Base-by-base conservation (phyloP, 2,888 invertebrate species). In the Teleiodes luculella region DNA sequence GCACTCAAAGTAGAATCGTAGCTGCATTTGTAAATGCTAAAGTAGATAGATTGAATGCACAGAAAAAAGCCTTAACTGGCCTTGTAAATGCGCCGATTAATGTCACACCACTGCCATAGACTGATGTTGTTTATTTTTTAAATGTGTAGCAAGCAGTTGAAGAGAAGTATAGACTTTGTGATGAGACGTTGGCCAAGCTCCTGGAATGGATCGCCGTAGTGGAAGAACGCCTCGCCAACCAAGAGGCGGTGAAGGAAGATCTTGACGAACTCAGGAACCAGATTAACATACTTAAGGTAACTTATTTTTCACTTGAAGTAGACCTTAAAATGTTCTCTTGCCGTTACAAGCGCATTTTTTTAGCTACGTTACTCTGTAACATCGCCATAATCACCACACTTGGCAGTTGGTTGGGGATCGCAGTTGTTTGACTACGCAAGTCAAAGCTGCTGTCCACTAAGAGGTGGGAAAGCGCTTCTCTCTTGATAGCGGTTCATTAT, bases 101-200 rank as follows among this genome's bases (percentile, higher is more conserved):
- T 24, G 39, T 51, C 51, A 39, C 4, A 24, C 13, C 10, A 52
- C 33, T 24, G 30, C 30, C 55, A 58, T 56, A 62, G 46, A 69
- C 61, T 73, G 60, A 57, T 66, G 61, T 20, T 45, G n/a, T 46
- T 56, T 57, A 55, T 55, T 66, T 70, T 74, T 79, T 70, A 51
- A 65, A 66, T 67, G 65, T 83, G 64, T 92, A 97, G 97, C 96
- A 97, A 95, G 97, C 97, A 74, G 96, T 97, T 68, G 96, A 97
- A 88, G 97, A 97, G 83, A 97, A 97, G 85, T 97, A 97, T 91
- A 95, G 95, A 78, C 91, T 96, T 70, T 97, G 97, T 85, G 96
- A 96, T 82, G 96, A 97, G 80, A 95, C 94, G 39, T 91, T 97
- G 57, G 93, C 94, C 59, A 95, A 95, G 77, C 91, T 97, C 56